Evolutionary conservation across 1,140 invertebrate species (phyloP).

Genomic region (Neodiprion pinetum): DNA sequence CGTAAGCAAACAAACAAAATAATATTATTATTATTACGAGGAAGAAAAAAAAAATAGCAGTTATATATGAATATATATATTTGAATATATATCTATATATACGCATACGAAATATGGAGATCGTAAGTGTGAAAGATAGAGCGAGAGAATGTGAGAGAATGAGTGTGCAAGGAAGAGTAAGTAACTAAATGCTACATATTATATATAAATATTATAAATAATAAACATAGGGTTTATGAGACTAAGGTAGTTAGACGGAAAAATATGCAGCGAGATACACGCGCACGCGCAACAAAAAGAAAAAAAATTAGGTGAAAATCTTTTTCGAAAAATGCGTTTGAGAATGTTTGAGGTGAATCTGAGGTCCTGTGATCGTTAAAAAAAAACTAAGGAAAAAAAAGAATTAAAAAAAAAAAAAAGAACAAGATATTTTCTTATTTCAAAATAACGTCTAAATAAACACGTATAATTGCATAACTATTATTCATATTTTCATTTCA

Average conservation of each 20-base stretch:
- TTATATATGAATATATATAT: conserved; percentile 60
- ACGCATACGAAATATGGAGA: conserved; percentile 39
- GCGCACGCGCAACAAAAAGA: conserved; percentile 29
- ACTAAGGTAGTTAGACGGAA: conserved; percentile 56
- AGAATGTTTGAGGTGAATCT: conserved; percentile 58
- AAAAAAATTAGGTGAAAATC: conserved; percentile 28
- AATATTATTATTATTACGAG: conserved; percentile 55
- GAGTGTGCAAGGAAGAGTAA: conserved; percentile 34
- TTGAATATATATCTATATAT: not conserved
- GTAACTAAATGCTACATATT: conserved; percentile 59
- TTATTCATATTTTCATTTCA: conserved; percentile 42
- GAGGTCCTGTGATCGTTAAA: conserved; percentile 65
- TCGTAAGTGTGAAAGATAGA: conserved; percentile 44
- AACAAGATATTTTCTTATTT: conserved; percentile 65
- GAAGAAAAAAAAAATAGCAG: conserved; percentile 38
- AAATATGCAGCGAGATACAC: conserved; percentile 23
- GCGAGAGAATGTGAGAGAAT: conserved; percentile 44
- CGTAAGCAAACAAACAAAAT: conserved; percentile 62
- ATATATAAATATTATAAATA: conserved; percentile 61
- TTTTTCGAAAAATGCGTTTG: conserved; percentile 46
- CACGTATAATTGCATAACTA: not conserved
- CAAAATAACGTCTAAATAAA: conserved; percentile 45
- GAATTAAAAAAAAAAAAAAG: conserved; percentile 46
- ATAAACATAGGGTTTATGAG: conserved; percentile 63
- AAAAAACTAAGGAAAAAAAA: conserved; percentile 51